Conservation (phyloP, 2,113 vertebrate genomes). For the Pyxicephalus adspersus region DNA sequence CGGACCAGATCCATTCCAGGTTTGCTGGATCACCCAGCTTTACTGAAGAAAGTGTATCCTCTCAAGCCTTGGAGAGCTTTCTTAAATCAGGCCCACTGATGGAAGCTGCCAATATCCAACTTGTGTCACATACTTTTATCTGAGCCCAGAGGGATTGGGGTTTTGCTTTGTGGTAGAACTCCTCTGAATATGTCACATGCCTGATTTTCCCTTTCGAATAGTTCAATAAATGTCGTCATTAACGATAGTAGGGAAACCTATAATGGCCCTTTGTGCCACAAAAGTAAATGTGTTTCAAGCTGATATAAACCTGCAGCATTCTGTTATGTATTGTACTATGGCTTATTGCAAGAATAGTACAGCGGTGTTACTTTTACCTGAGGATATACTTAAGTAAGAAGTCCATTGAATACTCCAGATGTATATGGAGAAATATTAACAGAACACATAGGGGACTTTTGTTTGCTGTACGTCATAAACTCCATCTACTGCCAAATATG, state of each 20-base stretch:
- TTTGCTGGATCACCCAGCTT: no score
- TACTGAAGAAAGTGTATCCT: no score
- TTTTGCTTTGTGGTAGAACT: no score
- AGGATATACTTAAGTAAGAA: neutral
- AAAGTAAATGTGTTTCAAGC: slow-evolving; percentile 19
- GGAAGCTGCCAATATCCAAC: no score
- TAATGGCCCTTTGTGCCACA: neutral
- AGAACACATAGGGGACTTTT: neutral
- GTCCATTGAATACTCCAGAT: neutral
- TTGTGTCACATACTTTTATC: no score
- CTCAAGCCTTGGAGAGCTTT: no score
- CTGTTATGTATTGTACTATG: neutral
- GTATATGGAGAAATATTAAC: neutral
- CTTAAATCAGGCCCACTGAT: no score
- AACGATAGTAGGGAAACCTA: neutral
- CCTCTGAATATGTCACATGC: no score
- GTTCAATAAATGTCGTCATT: no score
- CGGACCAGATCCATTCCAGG: no score
- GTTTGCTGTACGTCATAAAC: neutral
- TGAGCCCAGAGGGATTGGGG: no score
- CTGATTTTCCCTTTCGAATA: neutral
- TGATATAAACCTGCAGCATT: neutral
- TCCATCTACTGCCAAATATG: neutral
- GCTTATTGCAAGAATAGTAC: no score
- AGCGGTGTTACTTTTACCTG: neutral